Evolutionary conservation across 1,140 invertebrate species (phyloP), one percentile per base, ranked within the genome.

Genomic region (Leguminivora glycinivorella): DNA sequence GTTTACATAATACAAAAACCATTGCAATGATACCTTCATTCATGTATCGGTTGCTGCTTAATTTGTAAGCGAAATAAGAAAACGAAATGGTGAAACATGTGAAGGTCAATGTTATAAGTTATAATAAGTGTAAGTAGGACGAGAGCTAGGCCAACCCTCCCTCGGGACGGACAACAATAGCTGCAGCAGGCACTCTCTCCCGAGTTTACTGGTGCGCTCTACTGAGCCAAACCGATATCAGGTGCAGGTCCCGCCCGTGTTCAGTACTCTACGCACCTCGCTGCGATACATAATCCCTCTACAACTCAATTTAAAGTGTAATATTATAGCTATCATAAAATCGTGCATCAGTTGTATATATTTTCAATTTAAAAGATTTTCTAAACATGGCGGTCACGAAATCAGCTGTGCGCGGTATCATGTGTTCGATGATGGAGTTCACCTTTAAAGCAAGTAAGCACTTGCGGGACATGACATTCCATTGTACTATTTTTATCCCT

Each of bases 381-480:
- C 29, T 69, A 75, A 72, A 73, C 56, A 89, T 89, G 87, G 89
- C 87, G 24, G 79, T 89, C 34, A 91, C 89, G 5, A 91, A 90
- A 74, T 86, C 88, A 26, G 87, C 82, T 12, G 86, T 91, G 29
- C 84, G 88, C 70, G 88, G 89, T 67, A 84, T 90, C 70, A 91
- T 91, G 89, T 91, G 87, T 71, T 86, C 87, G 26, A 85, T 91
- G 70, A 90, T 91, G 89, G 89, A 91, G 77, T 87, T 91, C 78
- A 91, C 89, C 70, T 91, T 91, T 78, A 91, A 86, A 91, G 89
- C 89, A 88, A 91, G 89, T 91, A 89, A 91, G 71, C 60, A 68
- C 58, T 25, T 63, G 58, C 40, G 26, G 25, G 47, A 56, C 26
- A 31, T 52, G 47, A 34, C 43, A 31, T 52, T 52, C 24, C 24